Evolutionary conservation across 2,797 vertebrate species (phyloP).

Genomic region (Falco concolor): DNA sequence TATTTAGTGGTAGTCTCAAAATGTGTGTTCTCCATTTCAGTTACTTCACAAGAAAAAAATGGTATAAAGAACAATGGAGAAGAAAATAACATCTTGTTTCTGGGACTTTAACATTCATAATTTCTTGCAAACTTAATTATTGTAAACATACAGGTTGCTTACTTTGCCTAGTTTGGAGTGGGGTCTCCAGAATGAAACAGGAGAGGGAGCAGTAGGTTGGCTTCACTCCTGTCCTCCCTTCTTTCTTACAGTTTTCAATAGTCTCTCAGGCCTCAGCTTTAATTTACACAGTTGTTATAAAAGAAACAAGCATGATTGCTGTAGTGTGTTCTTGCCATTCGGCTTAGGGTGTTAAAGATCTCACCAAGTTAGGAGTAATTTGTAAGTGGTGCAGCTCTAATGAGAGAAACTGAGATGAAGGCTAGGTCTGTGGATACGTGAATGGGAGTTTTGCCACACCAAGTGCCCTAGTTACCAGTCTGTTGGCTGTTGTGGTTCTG

Average conservation of each 20-base stretch:
- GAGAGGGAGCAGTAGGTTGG: background rate
- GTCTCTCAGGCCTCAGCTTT: background rate
- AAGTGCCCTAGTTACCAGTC: background rate
- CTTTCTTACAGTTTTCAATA: background rate
- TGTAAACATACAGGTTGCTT: background rate
- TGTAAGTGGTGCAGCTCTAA: background rate
- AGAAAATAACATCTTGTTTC: background rate
- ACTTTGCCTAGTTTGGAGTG: background rate
- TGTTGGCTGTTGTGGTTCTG: background rate
- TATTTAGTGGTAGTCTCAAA: background rate
- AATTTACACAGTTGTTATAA: background rate
- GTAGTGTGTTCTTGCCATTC: accelerated
- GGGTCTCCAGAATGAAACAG: background rate
- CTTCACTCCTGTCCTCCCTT: background rate
- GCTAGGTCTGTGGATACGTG: background rate
- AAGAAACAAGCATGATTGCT: background rate
- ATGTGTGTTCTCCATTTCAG: background rate
- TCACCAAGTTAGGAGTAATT: background rate
- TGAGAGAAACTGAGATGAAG: background rate
- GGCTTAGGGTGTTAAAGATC: background rate
- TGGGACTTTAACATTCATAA: background rate
- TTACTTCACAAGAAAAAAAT: background rate
- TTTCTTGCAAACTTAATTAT: background rate
- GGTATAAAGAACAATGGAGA: background rate
- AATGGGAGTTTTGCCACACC: background rate